These are phyloP conservation scores for Phacellophora camtschatica DNA, from an alignment of 30 jellyfish, hydroid and myxozoan genomes.

Conservation along the genomic window DNA sequence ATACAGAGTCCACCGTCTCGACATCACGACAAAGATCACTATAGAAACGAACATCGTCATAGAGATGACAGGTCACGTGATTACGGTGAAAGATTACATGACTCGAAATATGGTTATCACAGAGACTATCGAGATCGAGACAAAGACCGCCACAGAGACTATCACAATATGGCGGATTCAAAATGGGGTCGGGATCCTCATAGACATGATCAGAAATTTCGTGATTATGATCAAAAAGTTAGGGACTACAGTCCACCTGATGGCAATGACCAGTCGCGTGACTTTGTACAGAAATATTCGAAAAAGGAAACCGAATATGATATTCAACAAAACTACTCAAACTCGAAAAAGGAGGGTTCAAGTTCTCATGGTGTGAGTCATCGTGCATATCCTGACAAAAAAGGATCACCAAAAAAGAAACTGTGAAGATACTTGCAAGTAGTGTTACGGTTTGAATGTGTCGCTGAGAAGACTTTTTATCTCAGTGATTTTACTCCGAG, in stretches of 20 bases:
- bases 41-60: slow-evolving; percentile 28
- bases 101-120: slow-evolving; percentile 41
- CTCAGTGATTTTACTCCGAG: no score
- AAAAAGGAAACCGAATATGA: slow-evolving; percentile 38
- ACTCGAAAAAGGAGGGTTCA: no score
- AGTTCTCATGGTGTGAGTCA: not conserved
- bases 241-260: not conserved
- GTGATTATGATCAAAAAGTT: not conserved
- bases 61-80: slow-evolving; percentile 56
- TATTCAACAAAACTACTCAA: no score
- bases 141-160: slow-evolving; percentile 32
- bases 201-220: slow-evolving; percentile 19
- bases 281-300: slow-evolving; percentile 3
- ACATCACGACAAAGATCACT: slow-evolving; percentile 38
- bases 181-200: slow-evolving; percentile 42
- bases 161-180: slow-evolving; percentile 13
- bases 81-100: slow-evolving; percentile 52
- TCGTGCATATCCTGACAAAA: slow-evolving; percentile 45
- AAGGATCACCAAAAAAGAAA: slow-evolving; percentile 35
- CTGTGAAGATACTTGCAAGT: not conserved
- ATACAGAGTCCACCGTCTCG: slow-evolving; percentile 33
- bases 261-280: not conserved
- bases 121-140: slow-evolving; percentile 62
- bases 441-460: no score
- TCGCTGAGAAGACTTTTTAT: no score